Conservation (phyloP, 2,113 vertebrate species). For the Astatoreochromis straeleni region DNA sequence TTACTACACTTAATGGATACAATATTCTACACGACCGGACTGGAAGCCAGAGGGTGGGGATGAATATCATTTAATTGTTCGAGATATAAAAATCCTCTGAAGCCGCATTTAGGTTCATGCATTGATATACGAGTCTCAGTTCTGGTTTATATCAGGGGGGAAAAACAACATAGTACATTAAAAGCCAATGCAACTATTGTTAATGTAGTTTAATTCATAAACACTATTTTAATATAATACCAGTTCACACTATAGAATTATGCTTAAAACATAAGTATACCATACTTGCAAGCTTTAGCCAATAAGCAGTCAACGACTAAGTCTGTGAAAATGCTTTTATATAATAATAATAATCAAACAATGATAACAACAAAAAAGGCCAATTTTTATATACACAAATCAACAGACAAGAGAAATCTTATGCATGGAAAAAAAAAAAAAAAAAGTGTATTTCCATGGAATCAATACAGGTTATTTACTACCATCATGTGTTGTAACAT, state of each 20-base stretch:
- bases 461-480: neutral
- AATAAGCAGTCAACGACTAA: neutral
- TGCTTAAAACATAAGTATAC: accelerated
- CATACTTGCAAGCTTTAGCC: neutral
- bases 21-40: neutral
- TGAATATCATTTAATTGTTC: neutral
- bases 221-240: neutral
- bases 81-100: neutral
- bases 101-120: neutral
- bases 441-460: neutral
- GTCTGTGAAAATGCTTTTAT: neutral
- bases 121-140: neutral
- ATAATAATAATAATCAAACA: neutral
- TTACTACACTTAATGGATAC: neutral
- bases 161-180: neutral
- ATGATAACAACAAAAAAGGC: neutral
- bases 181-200: neutral
- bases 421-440: neutral
- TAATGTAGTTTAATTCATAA: neutral
- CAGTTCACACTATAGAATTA: neutral
- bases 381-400: neutral
- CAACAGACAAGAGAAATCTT: neutral
- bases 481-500: neutral
- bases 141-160: neutral
- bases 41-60: neutral